A percentile compares a stretch with the other conserved stretches of the same genome.
Conservation (phyloP, 2,888 invertebrate genomes). For the Fragum sueziense region DNA sequence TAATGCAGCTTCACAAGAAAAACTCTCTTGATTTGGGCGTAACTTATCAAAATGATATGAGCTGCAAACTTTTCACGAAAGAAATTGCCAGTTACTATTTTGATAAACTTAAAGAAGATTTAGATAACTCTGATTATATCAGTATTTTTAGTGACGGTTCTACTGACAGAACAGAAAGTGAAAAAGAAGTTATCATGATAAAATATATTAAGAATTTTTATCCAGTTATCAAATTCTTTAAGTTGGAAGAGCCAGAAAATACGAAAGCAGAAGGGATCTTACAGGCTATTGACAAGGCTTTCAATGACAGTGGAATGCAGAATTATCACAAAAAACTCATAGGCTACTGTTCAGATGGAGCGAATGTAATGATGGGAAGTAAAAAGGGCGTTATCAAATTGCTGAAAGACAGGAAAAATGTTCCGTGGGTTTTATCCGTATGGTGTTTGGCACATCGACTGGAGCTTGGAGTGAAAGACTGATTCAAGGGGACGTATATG, state of each 20-base stretch:
- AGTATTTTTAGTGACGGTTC: conserved; percentile 50
- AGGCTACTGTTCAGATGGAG: conserved; percentile 54
- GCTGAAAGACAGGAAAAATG: conserved; percentile 27
- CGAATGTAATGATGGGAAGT: conserved; percentile 52
- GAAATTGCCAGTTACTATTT: conserved; percentile 37
- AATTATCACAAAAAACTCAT: conserved; percentile 28
- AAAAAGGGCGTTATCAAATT: conserved; percentile 44
- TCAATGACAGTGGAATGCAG: conserved; percentile 23
- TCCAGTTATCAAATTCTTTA: conserved; percentile 40
- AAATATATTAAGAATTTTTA: conserved; percentile 37
- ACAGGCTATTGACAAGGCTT: conserved; percentile 37
- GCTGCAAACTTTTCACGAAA: conserved; percentile 20
- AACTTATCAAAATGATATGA: conserved; percentile 44
- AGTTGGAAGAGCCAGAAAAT: conserved; percentile 44
- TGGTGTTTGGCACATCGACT: conserved; percentile 54
- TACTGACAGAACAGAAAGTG: conserved; percentile 45
- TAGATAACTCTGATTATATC: conserved; percentile 34
- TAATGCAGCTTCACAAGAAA: conserved; percentile 30
- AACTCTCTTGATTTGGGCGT: conserved; percentile 23
- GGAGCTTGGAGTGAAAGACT: conserved; percentile 54
- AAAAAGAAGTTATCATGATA: conserved; percentile 46
- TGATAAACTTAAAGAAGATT: conserved; percentile 40
- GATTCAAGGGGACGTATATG: conserved; percentile 48
- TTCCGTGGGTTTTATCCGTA: conserved; percentile 39
- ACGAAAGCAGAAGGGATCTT: conserved; percentile 49